Evolutionary conservation across 1,140 invertebrate species (phyloP).

Genomic region (Pseudobourletiella spinata): DNA sequence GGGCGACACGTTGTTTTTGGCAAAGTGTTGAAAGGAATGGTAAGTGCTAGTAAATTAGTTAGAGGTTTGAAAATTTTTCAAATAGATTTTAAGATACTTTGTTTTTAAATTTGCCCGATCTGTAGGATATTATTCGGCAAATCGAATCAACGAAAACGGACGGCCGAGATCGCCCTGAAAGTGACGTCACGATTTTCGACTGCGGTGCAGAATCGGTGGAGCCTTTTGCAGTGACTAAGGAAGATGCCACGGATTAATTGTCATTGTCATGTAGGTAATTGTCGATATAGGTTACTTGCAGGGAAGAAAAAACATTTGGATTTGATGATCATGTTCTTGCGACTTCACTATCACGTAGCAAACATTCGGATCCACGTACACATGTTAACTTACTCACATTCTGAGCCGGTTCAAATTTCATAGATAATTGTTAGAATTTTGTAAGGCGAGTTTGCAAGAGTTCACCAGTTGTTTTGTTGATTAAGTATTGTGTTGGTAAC

Average conservation of each 20-base stretch:
- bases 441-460: too few species aligned
- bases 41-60: slow-evolving; percentile 41
- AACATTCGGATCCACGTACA: too few species aligned
- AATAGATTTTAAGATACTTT: background rate
- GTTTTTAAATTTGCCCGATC: slow-evolving; percentile 37
- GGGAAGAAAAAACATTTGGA: too few species aligned
- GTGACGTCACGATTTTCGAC: slow-evolving; percentile 69
- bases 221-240: slow-evolving; percentile 70
- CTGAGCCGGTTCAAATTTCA: too few species aligned
- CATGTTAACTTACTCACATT: too few species aligned
- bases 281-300: too few species aligned
- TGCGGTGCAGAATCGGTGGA: slow-evolving; percentile 61
- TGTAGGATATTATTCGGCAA: slow-evolving; percentile 70
- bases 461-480: too few species aligned
- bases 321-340: background rate
- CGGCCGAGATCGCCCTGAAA: slow-evolving; percentile 62
- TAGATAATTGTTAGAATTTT: background rate
- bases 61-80: background rate
- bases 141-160: slow-evolving; percentile 71
- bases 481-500: too few species aligned
- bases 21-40: slow-evolving; percentile 85
- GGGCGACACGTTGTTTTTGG: slow-evolving; percentile 96
- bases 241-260: slow-evolving; percentile 59
- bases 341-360: background rate
- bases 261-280: background rate